Conservation (phyloP, 2,797 vertebrate species). For the Macrochelys suwanniensis region DNA sequence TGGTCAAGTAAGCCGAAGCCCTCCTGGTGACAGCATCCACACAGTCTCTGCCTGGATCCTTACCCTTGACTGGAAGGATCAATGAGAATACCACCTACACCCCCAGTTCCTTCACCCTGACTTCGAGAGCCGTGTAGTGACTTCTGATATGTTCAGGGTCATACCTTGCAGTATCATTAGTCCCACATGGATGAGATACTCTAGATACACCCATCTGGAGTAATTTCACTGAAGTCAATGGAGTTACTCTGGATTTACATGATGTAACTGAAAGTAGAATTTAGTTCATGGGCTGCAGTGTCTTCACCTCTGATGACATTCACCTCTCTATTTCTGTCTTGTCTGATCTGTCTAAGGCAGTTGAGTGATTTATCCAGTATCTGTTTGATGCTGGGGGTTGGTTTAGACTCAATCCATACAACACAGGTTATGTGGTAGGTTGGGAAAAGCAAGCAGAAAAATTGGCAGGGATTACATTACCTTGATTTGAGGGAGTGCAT, state of each 20-base stretch:
- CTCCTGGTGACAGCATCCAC: neutral
- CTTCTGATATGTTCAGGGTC: neutral
- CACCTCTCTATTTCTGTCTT: neutral
- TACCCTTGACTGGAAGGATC: neutral
- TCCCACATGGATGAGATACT: neutral
- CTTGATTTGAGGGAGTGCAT: neutral
- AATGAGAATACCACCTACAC: neutral
- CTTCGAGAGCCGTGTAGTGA: neutral
- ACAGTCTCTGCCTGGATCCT: neutral
- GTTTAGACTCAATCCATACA: neutral
- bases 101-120: neutral
- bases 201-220: neutral
- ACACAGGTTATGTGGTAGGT: neutral
- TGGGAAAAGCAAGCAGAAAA: neutral
- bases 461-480: neutral
- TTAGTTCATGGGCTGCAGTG: neutral
- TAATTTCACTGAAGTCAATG: neutral
- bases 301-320: no score
- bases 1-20: neutral
- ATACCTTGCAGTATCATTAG: neutral
- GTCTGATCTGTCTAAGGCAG: neutral
- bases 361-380: neutral
- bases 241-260: neutral
- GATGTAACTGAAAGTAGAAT: neutral
- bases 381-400: neutral